A percentile compares a stretch with the other conserved stretches of the same genome.
These are phyloP conservation scores for Silurus lanzhouensis DNA, from an alignment of 2,797 vertebrate genomes.

Conservation along the genomic window DNA sequence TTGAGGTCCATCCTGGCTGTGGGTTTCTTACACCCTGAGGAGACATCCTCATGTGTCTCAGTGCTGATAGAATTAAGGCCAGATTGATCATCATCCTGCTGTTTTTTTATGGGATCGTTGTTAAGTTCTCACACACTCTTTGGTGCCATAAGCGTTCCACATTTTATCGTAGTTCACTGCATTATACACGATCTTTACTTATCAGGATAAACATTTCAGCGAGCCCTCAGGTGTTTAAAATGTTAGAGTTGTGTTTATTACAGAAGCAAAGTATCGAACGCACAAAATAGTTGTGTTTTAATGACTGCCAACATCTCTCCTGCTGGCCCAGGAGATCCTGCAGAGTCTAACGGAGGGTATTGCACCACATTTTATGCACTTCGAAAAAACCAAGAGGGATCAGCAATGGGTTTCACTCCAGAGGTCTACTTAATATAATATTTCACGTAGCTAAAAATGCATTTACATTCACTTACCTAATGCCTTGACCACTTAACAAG, in stretches of 20 bases:
- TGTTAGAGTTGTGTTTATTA: slow-evolving; percentile 36
- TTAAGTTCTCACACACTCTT: slow-evolving; percentile 48
- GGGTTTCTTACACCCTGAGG: not conserved
- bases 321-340: slow-evolving; percentile 73
- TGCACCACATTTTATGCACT: slow-evolving; percentile 34
- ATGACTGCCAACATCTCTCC: slow-evolving; percentile 61
- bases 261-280: slow-evolving; percentile 44
- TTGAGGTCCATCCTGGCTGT: slow-evolving; percentile 41
- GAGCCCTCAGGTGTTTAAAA: slow-evolving; percentile 19
- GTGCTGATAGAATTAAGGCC: not conserved
- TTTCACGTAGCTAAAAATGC: slow-evolving; percentile 6
- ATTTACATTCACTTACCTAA: slow-evolving; percentile 20
- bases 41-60: slow-evolving; percentile 11
- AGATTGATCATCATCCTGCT: slow-evolving; percentile 7
- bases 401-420: slow-evolving; percentile 21
- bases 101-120: slow-evolving; percentile 12
- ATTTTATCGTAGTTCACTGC: slow-evolving; percentile 43
- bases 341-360: slow-evolving; percentile 22
- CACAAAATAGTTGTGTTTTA: slow-evolving; percentile 3
- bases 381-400: slow-evolving; percentile 36
- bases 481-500: slow-evolving; percentile 13
- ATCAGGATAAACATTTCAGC: slow-evolving; percentile 35
- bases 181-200: slow-evolving; percentile 39
- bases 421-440: not conserved
- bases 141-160: slow-evolving; percentile 50